phyloP scores from a whole-genome alignment of 2,113 vertebrate genomes.

The Phycodurus eques region DNA sequence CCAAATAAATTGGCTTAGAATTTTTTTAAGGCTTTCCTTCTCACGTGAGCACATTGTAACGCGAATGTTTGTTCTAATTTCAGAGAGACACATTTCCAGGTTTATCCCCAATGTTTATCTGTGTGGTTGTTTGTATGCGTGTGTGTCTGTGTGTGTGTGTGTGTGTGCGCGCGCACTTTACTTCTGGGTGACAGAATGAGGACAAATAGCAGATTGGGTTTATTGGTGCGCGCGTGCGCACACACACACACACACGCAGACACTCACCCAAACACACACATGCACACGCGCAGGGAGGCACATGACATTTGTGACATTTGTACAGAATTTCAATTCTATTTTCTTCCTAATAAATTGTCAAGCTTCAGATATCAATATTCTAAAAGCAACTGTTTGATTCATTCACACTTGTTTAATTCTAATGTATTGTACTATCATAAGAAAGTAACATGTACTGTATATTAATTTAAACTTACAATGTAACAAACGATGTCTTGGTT shows the following conservation, averaged over 20 bases:
- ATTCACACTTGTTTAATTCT: too few species aligned
- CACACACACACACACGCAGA: slow-evolving; percentile 1
- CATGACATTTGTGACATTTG: slow-evolving; percentile 4
- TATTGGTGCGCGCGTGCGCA: slow-evolving; percentile 27
- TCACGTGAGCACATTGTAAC: background rate
- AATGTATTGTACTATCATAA: too few species aligned
- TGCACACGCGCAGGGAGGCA: slow-evolving; percentile 19
- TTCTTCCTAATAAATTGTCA: background rate
- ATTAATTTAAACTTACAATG: background rate
- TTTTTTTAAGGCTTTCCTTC: background rate
- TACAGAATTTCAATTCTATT: background rate
- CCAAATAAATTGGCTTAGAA: background rate
- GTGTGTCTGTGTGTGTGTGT: slow-evolving; percentile 8
- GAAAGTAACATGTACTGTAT: background rate
- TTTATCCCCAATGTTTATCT: background rate
- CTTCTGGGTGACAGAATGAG: slow-evolving; percentile 60
- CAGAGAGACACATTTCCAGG: background rate
- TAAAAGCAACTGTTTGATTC: background rate
- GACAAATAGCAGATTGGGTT: slow-evolving; percentile 56
- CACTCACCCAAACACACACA: background rate
- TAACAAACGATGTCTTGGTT: background rate
- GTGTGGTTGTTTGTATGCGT: slow-evolving; percentile 5
- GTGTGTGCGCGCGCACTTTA: slow-evolving; percentile 4
- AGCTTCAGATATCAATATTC: background rate
- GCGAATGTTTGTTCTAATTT: background rate